Evolutionary conservation across 2,888 invertebrate genomes (phyloP), one percentile per base, ranked within the genome.

Genomic region (Cephus rjabovi): DNA sequence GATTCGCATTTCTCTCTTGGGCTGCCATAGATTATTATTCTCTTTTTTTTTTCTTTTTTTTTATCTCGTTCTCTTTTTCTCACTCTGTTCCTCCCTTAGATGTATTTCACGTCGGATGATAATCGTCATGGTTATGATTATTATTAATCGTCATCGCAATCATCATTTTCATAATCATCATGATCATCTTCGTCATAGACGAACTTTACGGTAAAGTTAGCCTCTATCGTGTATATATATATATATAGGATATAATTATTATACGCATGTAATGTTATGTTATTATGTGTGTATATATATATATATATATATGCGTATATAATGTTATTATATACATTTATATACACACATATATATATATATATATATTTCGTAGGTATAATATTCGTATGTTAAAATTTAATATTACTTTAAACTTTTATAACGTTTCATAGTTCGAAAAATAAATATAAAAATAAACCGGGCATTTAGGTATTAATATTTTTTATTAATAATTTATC

Each of bases 361-460:
- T 70, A 12, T 33, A 31, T 11, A 71, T 11, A 30, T 71, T 2
- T 71, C 71, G 31, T 81, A 83, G 80, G 76, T 83, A 83, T 81
- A 84, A 83, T 83, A 83, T 84, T 79, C 80, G 81, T 82, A 68
- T 88, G 87, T 88, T 87, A 87, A 86, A 89, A 89, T 90, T 88
- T 88, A 87, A 88, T 88, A 89, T 87, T 90, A 91, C 89, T 90
- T 91, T 91, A 91, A 91, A 91, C 91, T 91, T 91, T 91, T 91
- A 90, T 90, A 91, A 91, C 91, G 91, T 91, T 89, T 89, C 89
- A 89, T 89, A 89, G 89, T 89, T 89, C 88, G 89, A 90, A 91
- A 91, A 91, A 91, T 91, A 91, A 91, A 91, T 91, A 91, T 91
- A 91, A 91, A 91, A 91, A 91, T 91, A 91, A 91, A 91, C 91